Percentiles rank a stretch among this genome's conserved stretches.
Evolutionary conservation across 2,797 vertebrate genomes (phyloP).

Genomic region (Octomys mimax): DNA sequence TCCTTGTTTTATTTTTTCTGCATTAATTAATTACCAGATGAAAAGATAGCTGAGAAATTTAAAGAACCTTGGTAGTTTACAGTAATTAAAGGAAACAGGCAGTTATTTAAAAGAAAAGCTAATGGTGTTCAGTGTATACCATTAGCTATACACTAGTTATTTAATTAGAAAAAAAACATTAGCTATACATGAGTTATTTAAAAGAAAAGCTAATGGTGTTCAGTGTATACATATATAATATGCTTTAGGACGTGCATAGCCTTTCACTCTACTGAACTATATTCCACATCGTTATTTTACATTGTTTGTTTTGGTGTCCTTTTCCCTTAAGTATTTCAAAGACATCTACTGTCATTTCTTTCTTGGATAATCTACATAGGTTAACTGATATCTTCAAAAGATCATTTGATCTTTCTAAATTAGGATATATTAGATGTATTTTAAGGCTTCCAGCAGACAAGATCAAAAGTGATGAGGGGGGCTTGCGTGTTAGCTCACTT

Average conservation of each 20-base stretch:
- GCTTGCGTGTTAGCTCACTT: too few relatives aligned
- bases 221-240: not conserved
- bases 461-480: not conserved
- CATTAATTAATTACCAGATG: conserved; percentile 49
- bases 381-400: conserved; percentile 8
- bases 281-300: conserved; percentile 11
- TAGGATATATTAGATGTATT: not conserved
- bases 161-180: too few relatives aligned
- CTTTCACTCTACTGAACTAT: not conserved
- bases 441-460: conserved; percentile 1
- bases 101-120: conserved; percentile 19
- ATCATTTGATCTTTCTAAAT: conserved; percentile 19
- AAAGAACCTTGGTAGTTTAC: conserved; percentile 56
- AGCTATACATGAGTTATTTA: not conserved
- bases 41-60: conserved; percentile 44
- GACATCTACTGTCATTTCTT: not conserved
- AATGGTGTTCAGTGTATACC: not conserved
- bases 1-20: conserved; percentile 57
- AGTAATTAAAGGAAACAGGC: conserved; percentile 52
- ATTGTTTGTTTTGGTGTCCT: conserved; percentile 22
- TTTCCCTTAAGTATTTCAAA: conserved; percentile 38
- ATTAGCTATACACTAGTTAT: too few relatives aligned
- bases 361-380: not conserved
- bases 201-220: not conserved
- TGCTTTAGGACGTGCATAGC: not conserved